A percentile compares a stretch with the other conserved stretches of the same genome.
Conservation (phyloP, 2,113 vertebrate genomes). For the Mixornis gularis region DNA sequence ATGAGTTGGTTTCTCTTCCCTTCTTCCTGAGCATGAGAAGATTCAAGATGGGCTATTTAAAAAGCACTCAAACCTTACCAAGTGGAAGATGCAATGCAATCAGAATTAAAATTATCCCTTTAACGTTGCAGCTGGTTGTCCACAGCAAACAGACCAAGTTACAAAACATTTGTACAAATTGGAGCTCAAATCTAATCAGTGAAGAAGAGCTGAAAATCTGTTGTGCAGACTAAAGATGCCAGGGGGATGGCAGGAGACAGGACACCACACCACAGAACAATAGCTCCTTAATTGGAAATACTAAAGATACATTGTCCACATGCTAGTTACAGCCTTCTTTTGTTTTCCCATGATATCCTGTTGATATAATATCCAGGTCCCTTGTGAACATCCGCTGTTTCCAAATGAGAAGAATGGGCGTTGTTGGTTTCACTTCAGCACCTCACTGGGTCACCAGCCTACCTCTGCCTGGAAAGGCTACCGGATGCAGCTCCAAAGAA, state of each 20-base stretch:
- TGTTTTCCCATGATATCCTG: slow-evolving; percentile 46
- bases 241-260: too few species aligned
- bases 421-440: slow-evolving; percentile 24
- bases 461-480: background rate
- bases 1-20: background rate
- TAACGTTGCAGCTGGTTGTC: background rate
- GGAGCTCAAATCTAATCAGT: background rate
- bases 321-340: slow-evolving; percentile 6
- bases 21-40: background rate
- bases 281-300: slow-evolving; percentile 36
- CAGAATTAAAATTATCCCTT: background rate
- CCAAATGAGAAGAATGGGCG: background rate
- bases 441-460: background rate
- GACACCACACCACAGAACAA: background rate
- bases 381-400: slow-evolving; percentile 24
- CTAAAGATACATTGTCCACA: background rate
- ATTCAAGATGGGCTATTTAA: background rate
- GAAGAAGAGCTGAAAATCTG: background rate
- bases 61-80: background rate
- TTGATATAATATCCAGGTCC: slow-evolving; percentile 35
- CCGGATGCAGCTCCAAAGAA: background rate
- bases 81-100: background rate
- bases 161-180: background rate
- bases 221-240: background rate
- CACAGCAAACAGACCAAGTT: background rate